phyloP scores from a whole-genome alignment of 35 echinoderm and acorn worm genomes.

The Lytechinus pictus region DNA sequence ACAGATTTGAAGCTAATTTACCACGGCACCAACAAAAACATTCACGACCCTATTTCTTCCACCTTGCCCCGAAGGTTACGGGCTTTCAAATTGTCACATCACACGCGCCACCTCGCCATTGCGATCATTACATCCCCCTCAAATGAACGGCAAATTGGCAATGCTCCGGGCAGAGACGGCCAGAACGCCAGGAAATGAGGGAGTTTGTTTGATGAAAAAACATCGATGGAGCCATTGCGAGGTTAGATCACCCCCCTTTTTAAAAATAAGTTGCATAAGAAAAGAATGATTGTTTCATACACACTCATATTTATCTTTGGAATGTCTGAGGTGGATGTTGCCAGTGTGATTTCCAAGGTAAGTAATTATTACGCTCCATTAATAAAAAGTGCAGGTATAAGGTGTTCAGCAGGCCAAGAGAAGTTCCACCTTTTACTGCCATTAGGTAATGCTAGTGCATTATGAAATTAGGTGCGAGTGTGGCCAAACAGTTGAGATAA shows the following conservation, averaged over 20 bases:
- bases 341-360: neutral
- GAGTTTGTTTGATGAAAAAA: conserved; percentile 7
- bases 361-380: neutral
- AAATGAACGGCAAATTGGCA: conserved; percentile 1
- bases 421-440: neutral
- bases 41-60: neutral
- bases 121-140: neutral
- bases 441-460: neutral
- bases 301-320: neutral
- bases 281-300: neutral
- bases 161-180: neutral
- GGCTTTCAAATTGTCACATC: neutral
- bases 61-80: neutral
- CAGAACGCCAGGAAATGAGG: neutral
- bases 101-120: neutral
- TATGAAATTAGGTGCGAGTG: neutral
- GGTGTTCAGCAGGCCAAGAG: neutral
- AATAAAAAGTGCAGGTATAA: neutral
- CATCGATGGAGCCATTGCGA: neutral
- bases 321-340: neutral
- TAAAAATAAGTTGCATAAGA: neutral
- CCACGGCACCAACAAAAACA: neutral
- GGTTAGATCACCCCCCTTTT: neutral
- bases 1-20: neutral
- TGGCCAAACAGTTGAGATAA: neutral